phyloP scores from a whole-genome alignment of 1,140 invertebrate genomes.

The Andricus grossulariae region DNA sequence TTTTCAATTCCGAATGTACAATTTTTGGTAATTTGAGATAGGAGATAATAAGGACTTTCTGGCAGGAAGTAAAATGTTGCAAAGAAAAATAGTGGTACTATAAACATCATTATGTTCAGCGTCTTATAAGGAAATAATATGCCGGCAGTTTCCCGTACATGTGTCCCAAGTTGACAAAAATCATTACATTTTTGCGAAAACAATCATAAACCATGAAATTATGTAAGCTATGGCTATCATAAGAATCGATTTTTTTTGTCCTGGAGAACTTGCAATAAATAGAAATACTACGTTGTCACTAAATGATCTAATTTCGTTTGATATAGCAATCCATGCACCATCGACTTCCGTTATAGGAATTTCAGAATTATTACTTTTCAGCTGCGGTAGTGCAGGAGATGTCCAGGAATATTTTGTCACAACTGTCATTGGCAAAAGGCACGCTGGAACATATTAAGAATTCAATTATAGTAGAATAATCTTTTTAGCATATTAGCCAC shows the following conservation, averaged over 20 bases:
- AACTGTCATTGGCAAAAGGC: neutral
- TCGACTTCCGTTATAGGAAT: neutral
- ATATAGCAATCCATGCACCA: neutral
- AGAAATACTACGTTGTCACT: too few species aligned
- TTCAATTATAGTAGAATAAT: too few species aligned
- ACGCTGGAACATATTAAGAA: neutral
- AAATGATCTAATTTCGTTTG: neutral
- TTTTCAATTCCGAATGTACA: neutral
- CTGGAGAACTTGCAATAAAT: too few species aligned
- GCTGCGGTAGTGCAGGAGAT: neutral
- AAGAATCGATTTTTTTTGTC: too few species aligned
- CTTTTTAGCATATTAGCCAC: too few species aligned
- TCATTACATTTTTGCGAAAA: neutral
- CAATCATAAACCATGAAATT: too few species aligned
- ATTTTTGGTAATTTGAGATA: neutral
- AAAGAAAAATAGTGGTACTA: neutral
- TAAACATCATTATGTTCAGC: neutral
- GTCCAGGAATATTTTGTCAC: neutral
- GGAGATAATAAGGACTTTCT: neutral
- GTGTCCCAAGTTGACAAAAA: neutral
- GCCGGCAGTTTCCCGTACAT: neutral
- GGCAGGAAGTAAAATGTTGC: neutral
- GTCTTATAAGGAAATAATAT: neutral
- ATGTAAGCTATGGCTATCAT: too few species aligned
- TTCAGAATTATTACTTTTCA: neutral